These are phyloP conservation scores for Antheraea assamensis DNA, from an alignment of 2,888 invertebrate genomes.

Conservation along the genomic window DNA sequence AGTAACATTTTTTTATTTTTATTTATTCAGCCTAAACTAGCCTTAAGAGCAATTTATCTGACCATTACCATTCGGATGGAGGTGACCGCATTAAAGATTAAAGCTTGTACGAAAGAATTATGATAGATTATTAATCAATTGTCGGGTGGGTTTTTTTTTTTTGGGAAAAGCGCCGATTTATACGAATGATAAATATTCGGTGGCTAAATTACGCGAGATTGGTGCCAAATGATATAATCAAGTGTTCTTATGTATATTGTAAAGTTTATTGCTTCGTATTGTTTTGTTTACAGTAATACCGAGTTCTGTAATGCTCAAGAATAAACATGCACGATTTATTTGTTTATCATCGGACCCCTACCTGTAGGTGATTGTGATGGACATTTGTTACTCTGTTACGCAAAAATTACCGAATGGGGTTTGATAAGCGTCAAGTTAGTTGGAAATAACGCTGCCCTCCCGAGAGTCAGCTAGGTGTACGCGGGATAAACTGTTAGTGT, in stretches of 20 bases:
- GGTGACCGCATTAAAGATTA: not conserved
- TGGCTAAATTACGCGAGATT: not conserved
- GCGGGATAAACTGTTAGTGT: no score
- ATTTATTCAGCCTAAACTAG: not conserved
- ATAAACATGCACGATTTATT: no score
- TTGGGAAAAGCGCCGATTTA: not conserved
- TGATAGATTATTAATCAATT: not conserved
- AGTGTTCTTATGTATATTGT: not conserved
- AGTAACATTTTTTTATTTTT: not conserved
- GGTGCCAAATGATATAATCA: slow-evolving; percentile 2
- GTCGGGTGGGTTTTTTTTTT: not conserved
- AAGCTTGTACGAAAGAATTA: not conserved
- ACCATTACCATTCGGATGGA: not conserved
- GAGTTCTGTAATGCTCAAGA: no score
- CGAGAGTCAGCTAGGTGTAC: no score
- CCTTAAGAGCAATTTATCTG: not conserved
- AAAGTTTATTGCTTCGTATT: no score
- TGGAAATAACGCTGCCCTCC: no score
- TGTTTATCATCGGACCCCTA: no score
- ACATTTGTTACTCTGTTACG: no score
- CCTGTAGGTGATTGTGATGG: no score
- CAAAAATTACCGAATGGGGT: no score
- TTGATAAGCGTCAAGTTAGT: no score
- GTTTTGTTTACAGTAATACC: no score
- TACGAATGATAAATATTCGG: not conserved